These are phyloP conservation scores for Arrhamphus sclerolepis DNA, from an alignment of 2,797 vertebrate genomes.

Conservation along the genomic window DNA sequence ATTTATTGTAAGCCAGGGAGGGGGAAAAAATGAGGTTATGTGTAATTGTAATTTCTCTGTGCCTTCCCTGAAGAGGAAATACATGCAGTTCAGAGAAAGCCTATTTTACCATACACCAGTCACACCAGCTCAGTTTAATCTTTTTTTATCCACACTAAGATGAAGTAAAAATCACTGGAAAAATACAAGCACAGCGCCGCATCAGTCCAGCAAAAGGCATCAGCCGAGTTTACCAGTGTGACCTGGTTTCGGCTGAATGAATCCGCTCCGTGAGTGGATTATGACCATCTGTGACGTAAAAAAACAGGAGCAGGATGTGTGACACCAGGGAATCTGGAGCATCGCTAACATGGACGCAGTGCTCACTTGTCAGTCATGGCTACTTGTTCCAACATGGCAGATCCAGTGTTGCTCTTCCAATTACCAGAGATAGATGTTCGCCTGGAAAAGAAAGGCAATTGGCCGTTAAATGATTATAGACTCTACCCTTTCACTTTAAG, in stretches of 20 bases:
- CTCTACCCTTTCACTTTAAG: constrained; percentile 7
- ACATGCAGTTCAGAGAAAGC: background rate
- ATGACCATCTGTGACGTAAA: constrained; percentile 43
- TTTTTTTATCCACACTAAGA: background rate
- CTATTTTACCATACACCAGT: background rate
- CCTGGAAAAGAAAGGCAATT: constrained; percentile 76
- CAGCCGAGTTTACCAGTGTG: constrained; percentile 13
- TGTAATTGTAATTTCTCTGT: constrained; percentile 1
- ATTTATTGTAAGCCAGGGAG: no score
- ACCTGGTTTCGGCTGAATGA: constrained; percentile 26
- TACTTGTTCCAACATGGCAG: constrained; percentile 98
- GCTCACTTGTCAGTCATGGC: constrained; percentile 98
- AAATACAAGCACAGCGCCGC: background rate
- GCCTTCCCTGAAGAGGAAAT: background rate
- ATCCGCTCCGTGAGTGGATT: constrained; percentile 12
- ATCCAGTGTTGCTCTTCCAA: constrained; percentile 98
- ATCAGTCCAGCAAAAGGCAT: background rate
- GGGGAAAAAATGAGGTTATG: no score
- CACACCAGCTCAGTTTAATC: background rate
- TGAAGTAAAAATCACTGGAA: background rate
- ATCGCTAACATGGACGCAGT: constrained; percentile 31
- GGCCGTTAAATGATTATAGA: constrained; percentile 22
- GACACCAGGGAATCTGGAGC: constrained; percentile 34
- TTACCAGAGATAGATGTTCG: constrained; percentile 98
- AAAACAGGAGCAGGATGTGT: constrained; percentile 19